These are phyloP conservation scores for Resseliella maxima DNA, from an alignment of 2,888 invertebrate species.

Conservation along the genomic window DNA sequence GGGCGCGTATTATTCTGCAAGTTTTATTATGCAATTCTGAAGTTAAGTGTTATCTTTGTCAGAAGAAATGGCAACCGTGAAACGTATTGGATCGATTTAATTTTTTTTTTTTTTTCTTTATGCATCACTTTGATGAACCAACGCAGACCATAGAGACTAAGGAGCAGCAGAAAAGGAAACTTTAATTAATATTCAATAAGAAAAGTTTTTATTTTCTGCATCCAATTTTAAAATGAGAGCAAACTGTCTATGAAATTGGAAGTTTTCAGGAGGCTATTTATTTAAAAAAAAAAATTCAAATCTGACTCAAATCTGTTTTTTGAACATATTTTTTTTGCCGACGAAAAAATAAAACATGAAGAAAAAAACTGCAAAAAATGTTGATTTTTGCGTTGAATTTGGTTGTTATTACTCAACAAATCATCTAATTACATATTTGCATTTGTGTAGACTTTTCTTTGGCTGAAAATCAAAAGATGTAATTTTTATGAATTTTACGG, in stretches of 20 bases:
- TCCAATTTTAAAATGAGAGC: background rate
- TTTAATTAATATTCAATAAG: slow-evolving; percentile 27
- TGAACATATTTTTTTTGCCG: no score
- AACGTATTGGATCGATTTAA: no score
- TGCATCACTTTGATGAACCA: no score
- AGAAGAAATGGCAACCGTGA: background rate
- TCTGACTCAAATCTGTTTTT: no score
- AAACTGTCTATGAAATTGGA: background rate
- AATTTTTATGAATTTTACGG: background rate
- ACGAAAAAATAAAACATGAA: no score
- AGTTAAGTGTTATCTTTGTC: background rate
- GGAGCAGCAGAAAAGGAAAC: background rate
- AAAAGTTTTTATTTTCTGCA: background rate
- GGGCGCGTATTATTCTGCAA: background rate
- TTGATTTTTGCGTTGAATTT: background rate
- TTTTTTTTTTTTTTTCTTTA: no score
- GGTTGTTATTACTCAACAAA: background rate
- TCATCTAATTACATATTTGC: background rate
- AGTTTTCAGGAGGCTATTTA: background rate
- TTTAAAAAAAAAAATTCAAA: no score
- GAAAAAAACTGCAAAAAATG: background rate
- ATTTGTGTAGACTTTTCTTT: background rate
- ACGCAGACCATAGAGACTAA: background rate
- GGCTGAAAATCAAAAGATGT: background rate
- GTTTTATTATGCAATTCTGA: background rate